A percentile compares a stretch with the other conserved stretches of the same genome.
Evolutionary conservation across 2,888 invertebrate species (phyloP).

Genomic region (Campoplex nolae): DNA sequence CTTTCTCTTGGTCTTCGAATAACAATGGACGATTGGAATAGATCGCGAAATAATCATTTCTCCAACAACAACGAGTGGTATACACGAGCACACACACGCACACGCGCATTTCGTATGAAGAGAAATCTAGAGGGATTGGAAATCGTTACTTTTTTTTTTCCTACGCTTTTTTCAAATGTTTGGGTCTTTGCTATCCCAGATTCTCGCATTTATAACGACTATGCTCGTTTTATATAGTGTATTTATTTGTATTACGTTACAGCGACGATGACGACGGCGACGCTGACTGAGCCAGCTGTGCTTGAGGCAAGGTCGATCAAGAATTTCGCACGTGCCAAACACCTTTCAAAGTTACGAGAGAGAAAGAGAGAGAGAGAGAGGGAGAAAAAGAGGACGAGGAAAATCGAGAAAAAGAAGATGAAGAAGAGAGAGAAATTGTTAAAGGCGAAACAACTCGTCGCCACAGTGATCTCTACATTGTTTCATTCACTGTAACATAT

Average conservation of each 20-base stretch:
- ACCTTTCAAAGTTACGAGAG: constrained; percentile 65
- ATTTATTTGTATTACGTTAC: constrained; percentile 34
- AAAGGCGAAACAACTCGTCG: neutral
- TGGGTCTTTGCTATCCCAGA: constrained; percentile 43
- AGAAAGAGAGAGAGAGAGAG: neutral
- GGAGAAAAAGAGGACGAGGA: neutral
- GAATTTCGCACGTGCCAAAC: constrained; percentile 73
- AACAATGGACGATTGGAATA: constrained; percentile 65
- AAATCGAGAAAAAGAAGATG: neutral
- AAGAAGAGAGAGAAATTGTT: neutral
- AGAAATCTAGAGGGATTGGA: neutral
- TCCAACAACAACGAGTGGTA: constrained; percentile 35
- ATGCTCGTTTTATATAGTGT: constrained; percentile 11
- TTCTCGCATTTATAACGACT: constrained; percentile 51
- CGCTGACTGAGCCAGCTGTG: constrained; percentile 54
- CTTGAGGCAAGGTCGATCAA: constrained; percentile 72
- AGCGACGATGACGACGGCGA: constrained; percentile 44
- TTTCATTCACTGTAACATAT: neutral
- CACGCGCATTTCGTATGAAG: neutral
- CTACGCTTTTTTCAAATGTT: constrained; percentile 46
- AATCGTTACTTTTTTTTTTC: constrained; percentile 9
- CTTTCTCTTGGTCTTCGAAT: constrained; percentile 49
- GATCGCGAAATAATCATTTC: constrained; percentile 43
- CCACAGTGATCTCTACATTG: constrained; percentile 1
- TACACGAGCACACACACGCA: neutral